Evolutionary conservation across 2,888 invertebrate species (phyloP), one percentile per base, ranked within the genome.

Genomic region (Drosophila monieri): DNA sequence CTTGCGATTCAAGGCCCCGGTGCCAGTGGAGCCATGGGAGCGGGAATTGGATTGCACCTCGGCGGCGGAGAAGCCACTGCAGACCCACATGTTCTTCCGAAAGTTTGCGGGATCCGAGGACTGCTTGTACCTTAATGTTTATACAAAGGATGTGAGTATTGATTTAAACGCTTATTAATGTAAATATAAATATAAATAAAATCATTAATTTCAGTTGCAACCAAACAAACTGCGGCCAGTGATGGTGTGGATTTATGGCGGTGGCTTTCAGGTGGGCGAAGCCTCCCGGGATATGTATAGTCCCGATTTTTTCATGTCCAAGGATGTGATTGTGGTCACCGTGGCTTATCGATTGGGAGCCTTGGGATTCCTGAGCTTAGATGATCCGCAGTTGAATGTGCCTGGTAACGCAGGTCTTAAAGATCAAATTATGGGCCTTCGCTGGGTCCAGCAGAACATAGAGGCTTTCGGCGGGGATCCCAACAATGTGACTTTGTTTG

Each of bases 391-490:
- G 5, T 61, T 93, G 1, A 89, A 91, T 54, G 91, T 93, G 30
- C 93, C 93, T 6, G 93, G 93, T 6, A 93, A 93, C 83, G 93
- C 93, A 0, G 93, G 92, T 0, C 87, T 93, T 1, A 93, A 93
- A 88, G 93, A 93, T 85, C 92, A 92, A 86, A 89, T 93, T 1
- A 76, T 93, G 84, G 92, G 92, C 0, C 79, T 93, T 12, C 90
- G 91, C 72, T 93, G 93, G 93, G 91, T 93, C 0, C 90, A 92
- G 51, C 89, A 90, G 47, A 93, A 93, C 73, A 92, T 93, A 23
- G 67, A 80, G 5, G 81, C 89, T 10, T 93, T 93, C 76, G 92
- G 92, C 58, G 93, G 93, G 4, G 92, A 93, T 88, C 90, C 92
- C 1, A 85, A 91, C n/a, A 93, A 93, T 77, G 92, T 91, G 0